These are phyloP conservation scores for Oreochromis grahami DNA, from an alignment of 2,797 vertebrate genomes.

Conservation along the genomic window DNA sequence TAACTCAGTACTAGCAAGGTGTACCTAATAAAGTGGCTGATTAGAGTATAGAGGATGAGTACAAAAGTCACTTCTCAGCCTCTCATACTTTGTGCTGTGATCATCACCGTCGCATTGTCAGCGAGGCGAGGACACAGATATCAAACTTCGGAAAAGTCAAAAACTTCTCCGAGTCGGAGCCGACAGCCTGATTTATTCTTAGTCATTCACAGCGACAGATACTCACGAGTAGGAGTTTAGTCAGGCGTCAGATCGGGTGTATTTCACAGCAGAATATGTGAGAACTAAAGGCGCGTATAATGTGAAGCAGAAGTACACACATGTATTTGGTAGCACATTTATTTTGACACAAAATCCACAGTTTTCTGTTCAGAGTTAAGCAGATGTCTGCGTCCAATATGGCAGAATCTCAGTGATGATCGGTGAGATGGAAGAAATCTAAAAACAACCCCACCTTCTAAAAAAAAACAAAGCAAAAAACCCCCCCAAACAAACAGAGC, in stretches of 20 bases:
- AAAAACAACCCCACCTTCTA: conserved; percentile 28
- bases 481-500: fast-evolving
- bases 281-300: not conserved
- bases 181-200: conserved; percentile 18
- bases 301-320: conserved; percentile 1
- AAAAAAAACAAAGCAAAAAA: not conserved
- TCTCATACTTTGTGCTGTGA: not conserved
- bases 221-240: conserved; percentile 12
- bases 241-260: not conserved
- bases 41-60: not conserved
- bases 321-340: conserved; percentile 56
- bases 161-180: not conserved
- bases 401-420: conserved; percentile 2
- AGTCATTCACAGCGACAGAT: conserved; percentile 21
- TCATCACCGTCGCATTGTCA: not conserved
- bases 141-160: not conserved
- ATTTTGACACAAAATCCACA: conserved; percentile 74
- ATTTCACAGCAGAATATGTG: not conserved
- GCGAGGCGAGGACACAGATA: not conserved
- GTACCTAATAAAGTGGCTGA: not conserved
- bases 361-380: conserved; percentile 47
- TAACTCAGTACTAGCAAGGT: not conserved
- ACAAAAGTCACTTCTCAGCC: not conserved
- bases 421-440: conserved; percentile 24
- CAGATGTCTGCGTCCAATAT: conserved; percentile 26